Evolutionary conservation across 2,797 vertebrate genomes (phyloP), one percentile per base, ranked within the genome.

Genomic region (Remorina albescens): DNA sequence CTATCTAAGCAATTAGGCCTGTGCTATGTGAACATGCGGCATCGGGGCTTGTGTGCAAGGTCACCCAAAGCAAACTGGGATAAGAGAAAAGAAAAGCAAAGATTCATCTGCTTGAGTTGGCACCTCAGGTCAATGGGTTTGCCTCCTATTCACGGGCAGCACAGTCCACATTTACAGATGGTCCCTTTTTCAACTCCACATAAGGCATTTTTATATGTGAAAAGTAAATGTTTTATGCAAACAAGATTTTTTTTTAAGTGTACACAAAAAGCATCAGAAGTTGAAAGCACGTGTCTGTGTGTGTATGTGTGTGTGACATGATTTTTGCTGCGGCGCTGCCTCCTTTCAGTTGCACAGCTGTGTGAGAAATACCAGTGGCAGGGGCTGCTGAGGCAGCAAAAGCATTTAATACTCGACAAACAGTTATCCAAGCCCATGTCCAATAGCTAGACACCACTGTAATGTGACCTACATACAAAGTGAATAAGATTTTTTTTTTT

Each of bases 391-490:
- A 98, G 96, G 93, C 97, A 98, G 97, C 97, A 95, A 95, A 98
- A 96, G 95, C 95, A 96, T 97, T 97, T 97, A 96, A 96, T 97
- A 96, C 96, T 96, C 95, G 93, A 96, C 97, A 97, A 97, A 98
- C 96, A 97, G 96, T 96, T 96, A 97, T 96, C 97, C 95, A 95
- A 97, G 96, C 96, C 96, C 91, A 94, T 95, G 96, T 95, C 96
- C 97, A 97, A 96, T 96, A 96, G 96, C 95, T 94, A 95, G 95
- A 96, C 96, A 93, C 95, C 92, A 92, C 95, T 94, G 95, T 95
- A 95, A 95, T 96, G 96, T 97, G 97, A 97, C 97, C 97, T 97
- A 98, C 96, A 97, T 98, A 96, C 95, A 95, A 96, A 98, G 94
- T 95, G 94, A 96, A 96, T 94, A 95, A 93, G 89, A 92, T 66